Evolutionary conservation across 2,888 invertebrate species (phyloP).

Genomic region (Torymus tubicola): DNA sequence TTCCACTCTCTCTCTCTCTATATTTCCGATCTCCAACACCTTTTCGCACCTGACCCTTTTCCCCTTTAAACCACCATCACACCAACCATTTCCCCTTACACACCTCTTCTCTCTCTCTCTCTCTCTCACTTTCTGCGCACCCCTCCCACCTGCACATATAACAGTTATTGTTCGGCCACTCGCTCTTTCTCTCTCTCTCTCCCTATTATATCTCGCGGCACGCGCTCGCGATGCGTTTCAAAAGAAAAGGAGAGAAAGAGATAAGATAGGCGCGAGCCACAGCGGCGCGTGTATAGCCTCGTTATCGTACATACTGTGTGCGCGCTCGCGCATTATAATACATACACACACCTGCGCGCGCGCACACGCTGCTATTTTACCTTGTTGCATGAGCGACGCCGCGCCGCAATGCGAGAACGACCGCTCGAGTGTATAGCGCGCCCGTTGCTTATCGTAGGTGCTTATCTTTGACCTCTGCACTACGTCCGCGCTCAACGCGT

Average conservation of each 20-base stretch:
- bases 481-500: neutral
- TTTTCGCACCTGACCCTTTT: too few relatives aligned
- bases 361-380: constrained; percentile 36
- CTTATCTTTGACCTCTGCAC: constrained; percentile 57
- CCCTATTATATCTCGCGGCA: constrained; percentile 4
- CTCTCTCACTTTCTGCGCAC: neutral
- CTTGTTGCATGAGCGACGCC: constrained; percentile 15
- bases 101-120: too few relatives aligned
- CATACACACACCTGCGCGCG: constrained; percentile 20
- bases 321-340: constrained; percentile 5
- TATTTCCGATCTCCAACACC: too few relatives aligned
- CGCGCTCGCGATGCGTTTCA: constrained; percentile 21
- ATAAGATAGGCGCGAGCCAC: constrained; percentile 31
- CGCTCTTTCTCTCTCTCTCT: neutral
- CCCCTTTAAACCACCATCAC: too few relatives aligned
- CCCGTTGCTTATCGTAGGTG: constrained; percentile 33
- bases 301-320: constrained; percentile 22
- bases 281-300: constrained; percentile 25
- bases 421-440: neutral
- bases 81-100: too few relatives aligned
- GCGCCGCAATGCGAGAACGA: neutral
- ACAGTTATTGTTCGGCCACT: constrained; percentile 29
- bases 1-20: too few relatives aligned
- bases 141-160: neutral
- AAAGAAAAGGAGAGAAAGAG: constrained; percentile 19